Percentiles rank a stretch among this genome's conserved stretches.
These are phyloP conservation scores for Pomatostomus ruficeps DNA, from an alignment of 2,113 vertebrate genomes.

Conservation along the genomic window DNA sequence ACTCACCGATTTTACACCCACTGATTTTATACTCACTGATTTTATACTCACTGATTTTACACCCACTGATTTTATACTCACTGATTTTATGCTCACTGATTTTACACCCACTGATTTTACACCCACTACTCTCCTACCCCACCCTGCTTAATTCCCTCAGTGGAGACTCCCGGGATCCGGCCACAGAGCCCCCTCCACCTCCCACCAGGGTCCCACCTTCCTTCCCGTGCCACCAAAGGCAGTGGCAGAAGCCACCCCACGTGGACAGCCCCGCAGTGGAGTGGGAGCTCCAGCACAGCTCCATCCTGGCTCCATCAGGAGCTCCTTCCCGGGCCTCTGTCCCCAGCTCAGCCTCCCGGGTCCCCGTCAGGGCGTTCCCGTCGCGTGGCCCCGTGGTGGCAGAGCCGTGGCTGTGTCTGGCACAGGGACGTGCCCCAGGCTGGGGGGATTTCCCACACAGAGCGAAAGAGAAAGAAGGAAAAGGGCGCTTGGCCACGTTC, in stretches of 20 bases:
- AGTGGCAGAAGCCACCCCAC: accelerated
- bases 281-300: neutral
- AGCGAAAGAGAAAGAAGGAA: neutral
- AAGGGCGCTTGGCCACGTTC: neutral
- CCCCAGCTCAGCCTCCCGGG: neutral
- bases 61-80: neutral
- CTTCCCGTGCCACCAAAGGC: accelerated
- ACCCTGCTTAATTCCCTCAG: accelerated
- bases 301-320: neutral
- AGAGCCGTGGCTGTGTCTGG: neutral
- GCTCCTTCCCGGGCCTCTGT: neutral
- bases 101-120: neutral
- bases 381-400: accelerated
- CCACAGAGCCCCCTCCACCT: neutral
- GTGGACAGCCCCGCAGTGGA: accelerated
- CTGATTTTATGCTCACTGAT: too few relatives aligned
- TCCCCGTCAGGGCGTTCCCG: accelerated
- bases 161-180: neutral
- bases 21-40: too few relatives aligned
- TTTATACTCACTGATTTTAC: too few relatives aligned
- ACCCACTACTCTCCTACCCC: too few relatives aligned
- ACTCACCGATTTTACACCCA: neutral
- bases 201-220: neutral
- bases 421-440: neutral
- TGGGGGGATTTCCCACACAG: neutral